Evolutionary conservation across 2,113 vertebrate species (phyloP), one percentile per base, ranked within the genome.

Genomic region (Epinephelus cyanopodus): DNA sequence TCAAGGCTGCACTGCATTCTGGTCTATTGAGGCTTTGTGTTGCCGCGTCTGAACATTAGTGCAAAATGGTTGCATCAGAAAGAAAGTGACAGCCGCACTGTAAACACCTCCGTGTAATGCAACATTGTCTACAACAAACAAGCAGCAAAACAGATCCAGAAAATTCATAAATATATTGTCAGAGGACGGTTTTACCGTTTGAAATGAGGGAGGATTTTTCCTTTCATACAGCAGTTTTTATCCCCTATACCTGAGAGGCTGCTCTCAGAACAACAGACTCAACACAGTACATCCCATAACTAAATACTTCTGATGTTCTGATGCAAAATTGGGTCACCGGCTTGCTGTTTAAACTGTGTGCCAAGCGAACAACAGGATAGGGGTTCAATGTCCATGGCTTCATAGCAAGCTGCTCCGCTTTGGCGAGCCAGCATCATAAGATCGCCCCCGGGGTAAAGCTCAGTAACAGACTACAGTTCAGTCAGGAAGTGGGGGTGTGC

Each of bases 271-370:
- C 81, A 86, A 86, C 90, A 74, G 10, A 74, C 57, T 68, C 64
- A 58, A 64, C 64, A 71, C 81, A 77, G 53, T 47, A 29, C 73
- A 75, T 86, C 82, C 83, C 42, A 66, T 82, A 72, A 85, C 82
- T 80, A 65, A 88, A 78, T 73, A 79, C 81, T 74, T 85, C 23
- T 89, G 87, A 87, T 86, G 74, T 77, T 83, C 67, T 9, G 80
- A 81, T 77, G 60, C 39, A 39, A 58, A 93, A 92, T 19, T 91
- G 91, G 90, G 93, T 93, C 92, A 91, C 68, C 61, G 21, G 80
- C 68, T 90, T 79, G 65, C 56, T 48, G 67, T 79, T 81, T 82
- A 52, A 87, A 82, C 73, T 19, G 70, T 65, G 76, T 80, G 86
- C 87, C 84, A 85, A 57, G 74, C 27, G 37, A 88, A 91, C 89